A percentile compares a stretch with the other conserved stretches of the same genome.
These are phyloP conservation scores for Lutjanus campechanus DNA, from an alignment of 2,797 vertebrate genomes.

Conservation along the genomic window DNA sequence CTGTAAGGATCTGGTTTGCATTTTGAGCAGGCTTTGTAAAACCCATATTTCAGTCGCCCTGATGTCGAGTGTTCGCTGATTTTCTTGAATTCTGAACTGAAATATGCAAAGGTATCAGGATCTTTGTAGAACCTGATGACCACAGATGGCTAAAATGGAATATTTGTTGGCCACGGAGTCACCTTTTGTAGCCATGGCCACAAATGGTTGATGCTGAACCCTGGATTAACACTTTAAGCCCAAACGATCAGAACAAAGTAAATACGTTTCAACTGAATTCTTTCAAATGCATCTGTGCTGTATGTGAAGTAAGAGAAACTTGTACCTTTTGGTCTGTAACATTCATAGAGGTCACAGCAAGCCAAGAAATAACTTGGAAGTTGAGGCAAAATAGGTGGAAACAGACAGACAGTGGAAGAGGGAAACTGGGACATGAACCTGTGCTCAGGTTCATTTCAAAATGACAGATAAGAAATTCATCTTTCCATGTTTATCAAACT, in stretches of 20 bases:
- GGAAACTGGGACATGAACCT: constrained; percentile 32
- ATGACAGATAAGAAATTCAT: constrained; percentile 41
- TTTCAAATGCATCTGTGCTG: constrained; percentile 7
- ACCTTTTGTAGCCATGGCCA: too few relatives aligned
- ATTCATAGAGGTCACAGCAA: constrained; percentile 31
- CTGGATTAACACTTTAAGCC: constrained; percentile 1
- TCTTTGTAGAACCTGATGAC: too few relatives aligned
- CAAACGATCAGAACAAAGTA: neutral
- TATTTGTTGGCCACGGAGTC: too few relatives aligned
- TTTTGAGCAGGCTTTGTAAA: too few relatives aligned
- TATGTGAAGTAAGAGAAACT: neutral
- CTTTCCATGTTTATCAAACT: constrained; percentile 44
- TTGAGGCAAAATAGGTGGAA: constrained; percentile 31
- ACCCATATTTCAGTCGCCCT: too few relatives aligned
- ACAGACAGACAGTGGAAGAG: neutral
- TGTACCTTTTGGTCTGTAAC: constrained; percentile 12
- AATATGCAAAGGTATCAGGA: too few relatives aligned
- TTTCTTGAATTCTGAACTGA: too few relatives aligned
- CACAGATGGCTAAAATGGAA: too few relatives aligned
- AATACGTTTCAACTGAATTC: neutral
- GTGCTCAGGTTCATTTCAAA: constrained; percentile 37
- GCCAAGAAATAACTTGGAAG: constrained; percentile 15
- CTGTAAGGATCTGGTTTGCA: too few relatives aligned
- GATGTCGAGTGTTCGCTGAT: too few relatives aligned
- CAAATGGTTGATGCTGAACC: too few relatives aligned